Evolutionary conservation across 1,140 invertebrate species (phyloP).

Genomic region (Potamilus streckersoni): DNA sequence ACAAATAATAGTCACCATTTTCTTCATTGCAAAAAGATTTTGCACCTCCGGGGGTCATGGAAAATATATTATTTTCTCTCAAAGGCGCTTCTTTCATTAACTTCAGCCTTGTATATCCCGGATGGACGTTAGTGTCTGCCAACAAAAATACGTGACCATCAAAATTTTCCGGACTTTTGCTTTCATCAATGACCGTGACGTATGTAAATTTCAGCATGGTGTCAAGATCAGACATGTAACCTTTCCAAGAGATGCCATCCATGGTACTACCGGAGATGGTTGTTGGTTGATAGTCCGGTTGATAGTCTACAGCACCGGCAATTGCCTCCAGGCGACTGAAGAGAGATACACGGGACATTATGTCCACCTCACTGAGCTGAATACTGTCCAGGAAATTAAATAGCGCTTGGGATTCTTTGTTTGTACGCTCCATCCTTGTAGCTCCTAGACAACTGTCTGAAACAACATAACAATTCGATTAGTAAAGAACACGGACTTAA

Average conservation of each 20-base stretch:
- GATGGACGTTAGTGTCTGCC: background rate
- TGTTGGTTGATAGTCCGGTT: constrained; percentile 14
- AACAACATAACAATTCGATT: too few species aligned
- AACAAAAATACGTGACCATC: constrained; percentile 4
- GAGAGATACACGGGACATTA: constrained; percentile 2
- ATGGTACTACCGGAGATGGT: constrained; percentile 10
- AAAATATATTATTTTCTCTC: constrained; percentile 14
- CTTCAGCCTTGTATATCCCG: constrained; percentile 6
- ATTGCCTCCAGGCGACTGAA: constrained; percentile 8
- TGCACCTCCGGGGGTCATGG: constrained; percentile 5
- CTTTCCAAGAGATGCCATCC: constrained; percentile 12
- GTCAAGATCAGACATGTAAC: constrained; percentile 16
- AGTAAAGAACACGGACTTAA: too few species aligned
- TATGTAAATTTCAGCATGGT: constrained; percentile 12
- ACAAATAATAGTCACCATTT: constrained; percentile 3
- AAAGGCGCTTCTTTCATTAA: constrained; percentile 2
- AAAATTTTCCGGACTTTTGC: background rate
- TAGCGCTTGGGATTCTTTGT: background rate
- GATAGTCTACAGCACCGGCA: constrained; percentile 12
- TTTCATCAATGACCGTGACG: background rate
- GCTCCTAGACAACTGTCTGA: too few species aligned
- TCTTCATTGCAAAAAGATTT: constrained; percentile 6
- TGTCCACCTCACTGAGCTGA: background rate
- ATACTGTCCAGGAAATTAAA: constrained; percentile 2
- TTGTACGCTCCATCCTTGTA: constrained; percentile 3